Evolutionary conservation across 2,797 vertebrate genomes (phyloP).

Genomic region (Schizopygopsis malacanthus): DNA sequence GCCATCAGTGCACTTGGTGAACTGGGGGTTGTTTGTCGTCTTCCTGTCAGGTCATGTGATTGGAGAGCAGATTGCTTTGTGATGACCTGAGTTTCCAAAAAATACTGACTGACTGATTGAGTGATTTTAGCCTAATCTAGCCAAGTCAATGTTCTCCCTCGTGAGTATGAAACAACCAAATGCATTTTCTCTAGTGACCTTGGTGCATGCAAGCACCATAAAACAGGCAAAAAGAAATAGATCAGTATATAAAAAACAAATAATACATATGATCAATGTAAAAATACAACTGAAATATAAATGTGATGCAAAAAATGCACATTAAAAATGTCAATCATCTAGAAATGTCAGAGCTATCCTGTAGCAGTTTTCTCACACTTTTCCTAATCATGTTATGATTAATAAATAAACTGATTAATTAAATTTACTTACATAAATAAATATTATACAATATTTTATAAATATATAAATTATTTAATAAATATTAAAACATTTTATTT

Average conservation of each 20-base stretch:
- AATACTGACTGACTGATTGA: not conserved
- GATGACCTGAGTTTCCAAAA: slow-evolving; percentile 12
- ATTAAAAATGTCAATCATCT: not conserved
- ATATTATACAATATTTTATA: not conserved
- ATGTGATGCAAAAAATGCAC: not conserved
- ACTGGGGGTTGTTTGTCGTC: slow-evolving; percentile 32
- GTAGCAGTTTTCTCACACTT: not conserved
- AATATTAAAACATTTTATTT: not conserved
- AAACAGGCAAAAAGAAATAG: not conserved
- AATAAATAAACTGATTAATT: not conserved
- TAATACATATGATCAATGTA: not conserved
- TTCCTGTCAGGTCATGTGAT: slow-evolving; percentile 34
- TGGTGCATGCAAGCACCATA: not conserved
- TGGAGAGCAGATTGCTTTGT: slow-evolving; percentile 12
- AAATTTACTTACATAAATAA: not conserved
- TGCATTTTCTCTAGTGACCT: not conserved
- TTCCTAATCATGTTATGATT: not conserved
- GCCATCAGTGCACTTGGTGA: slow-evolving; percentile 35
- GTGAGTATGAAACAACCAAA: not conserved
- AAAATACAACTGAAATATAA: not conserved
- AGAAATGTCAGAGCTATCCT: not conserved
- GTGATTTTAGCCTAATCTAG: not conserved
- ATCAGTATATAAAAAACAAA: not conserved
- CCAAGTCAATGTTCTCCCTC: not conserved
- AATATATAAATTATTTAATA: not conserved